Conservation (phyloP, 1,140 invertebrate genomes). For the Yoshiicerus persimilis region DNA sequence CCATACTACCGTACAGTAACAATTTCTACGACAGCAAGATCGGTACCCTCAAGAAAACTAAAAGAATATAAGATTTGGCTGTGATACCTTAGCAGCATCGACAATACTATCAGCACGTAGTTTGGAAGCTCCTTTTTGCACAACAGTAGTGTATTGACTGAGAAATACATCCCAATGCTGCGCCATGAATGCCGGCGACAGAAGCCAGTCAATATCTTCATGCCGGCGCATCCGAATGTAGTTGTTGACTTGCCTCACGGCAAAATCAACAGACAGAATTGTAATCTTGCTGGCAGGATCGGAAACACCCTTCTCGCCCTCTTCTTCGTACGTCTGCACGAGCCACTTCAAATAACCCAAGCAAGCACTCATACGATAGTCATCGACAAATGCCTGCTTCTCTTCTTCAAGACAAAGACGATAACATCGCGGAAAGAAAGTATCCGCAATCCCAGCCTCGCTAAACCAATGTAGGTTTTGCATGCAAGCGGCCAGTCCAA, state of each 20-base stretch:
- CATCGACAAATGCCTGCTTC: slow-evolving; percentile 81
- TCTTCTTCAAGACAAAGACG: slow-evolving; percentile 83
- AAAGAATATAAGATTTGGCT: not conserved
- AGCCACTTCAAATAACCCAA: slow-evolving; percentile 78
- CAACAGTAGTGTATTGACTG: slow-evolving; percentile 56
- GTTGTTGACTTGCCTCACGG: slow-evolving; percentile 60
- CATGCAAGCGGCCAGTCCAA: slow-evolving; percentile 75
- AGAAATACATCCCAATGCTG: slow-evolving; percentile 50
- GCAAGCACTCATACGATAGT: slow-evolving; percentile 85
- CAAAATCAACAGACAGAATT: slow-evolving; percentile 47
- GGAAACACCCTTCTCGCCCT: slow-evolving; percentile 47
- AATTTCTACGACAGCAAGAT: no score
- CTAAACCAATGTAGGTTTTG: slow-evolving; percentile 87
- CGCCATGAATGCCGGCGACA: slow-evolving; percentile 38
- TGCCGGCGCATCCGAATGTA: slow-evolving; percentile 74
- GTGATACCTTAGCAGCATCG: slow-evolving; percentile 30
- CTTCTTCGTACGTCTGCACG: slow-evolving; percentile 60
- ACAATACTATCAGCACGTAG: slow-evolving; percentile 51
- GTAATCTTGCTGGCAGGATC: slow-evolving; percentile 50
- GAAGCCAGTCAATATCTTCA: slow-evolving; percentile 74
- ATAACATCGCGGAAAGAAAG: slow-evolving; percentile 84
- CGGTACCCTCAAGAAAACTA: no score
- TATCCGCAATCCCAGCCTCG: slow-evolving; percentile 75
- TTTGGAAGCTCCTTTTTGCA: slow-evolving; percentile 64
- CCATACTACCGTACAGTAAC: no score